These are phyloP conservation scores for Eumaeus atala DNA, from an alignment of 1,140 invertebrate genomes.

Conservation along the genomic window DNA sequence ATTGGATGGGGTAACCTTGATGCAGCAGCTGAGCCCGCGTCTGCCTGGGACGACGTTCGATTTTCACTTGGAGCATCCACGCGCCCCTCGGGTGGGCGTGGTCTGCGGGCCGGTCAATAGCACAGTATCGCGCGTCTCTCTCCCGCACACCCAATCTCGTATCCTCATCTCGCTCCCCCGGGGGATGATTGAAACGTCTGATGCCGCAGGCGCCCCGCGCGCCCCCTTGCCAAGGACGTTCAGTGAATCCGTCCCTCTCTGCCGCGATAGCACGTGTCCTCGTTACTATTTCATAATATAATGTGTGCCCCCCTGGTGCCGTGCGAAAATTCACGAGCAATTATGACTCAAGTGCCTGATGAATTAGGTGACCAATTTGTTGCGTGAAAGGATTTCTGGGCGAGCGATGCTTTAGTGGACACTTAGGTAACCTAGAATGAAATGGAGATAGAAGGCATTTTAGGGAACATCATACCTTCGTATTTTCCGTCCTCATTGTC, in stretches of 20 bases:
- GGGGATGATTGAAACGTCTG: slow-evolving; percentile 73
- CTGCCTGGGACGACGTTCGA: slow-evolving; percentile 68
- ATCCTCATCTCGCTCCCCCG: slow-evolving; percentile 44
- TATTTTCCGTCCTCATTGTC: slow-evolving; percentile 60
- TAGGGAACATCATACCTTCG: slow-evolving; percentile 51
- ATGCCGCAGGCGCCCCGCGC: slow-evolving; percentile 70
- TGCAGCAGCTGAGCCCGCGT: slow-evolving; percentile 56
- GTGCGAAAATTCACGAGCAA: slow-evolving; percentile 67
- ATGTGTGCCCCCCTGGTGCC: slow-evolving; percentile 64
- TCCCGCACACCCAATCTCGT: slow-evolving; percentile 29
- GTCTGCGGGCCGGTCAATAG: slow-evolving; percentile 69
- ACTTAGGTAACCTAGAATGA: slow-evolving; percentile 53
- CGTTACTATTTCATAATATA: slow-evolving; percentile 71
- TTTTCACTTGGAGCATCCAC: slow-evolving; percentile 69
- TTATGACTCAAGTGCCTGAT: slow-evolving; percentile 69
- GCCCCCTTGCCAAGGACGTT: slow-evolving; percentile 68
- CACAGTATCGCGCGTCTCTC: slow-evolving; percentile 53
- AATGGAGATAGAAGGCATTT: slow-evolving; percentile 62
- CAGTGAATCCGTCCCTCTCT: slow-evolving; percentile 73
- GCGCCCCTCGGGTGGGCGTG: slow-evolving; percentile 67
- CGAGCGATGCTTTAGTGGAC: slow-evolving; percentile 55
- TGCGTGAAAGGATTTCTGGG: slow-evolving; percentile 55
- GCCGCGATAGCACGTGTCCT: slow-evolving; percentile 68
- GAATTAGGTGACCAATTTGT: slow-evolving; percentile 61
- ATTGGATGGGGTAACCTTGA: slow-evolving; percentile 55